These are phyloP conservation scores for Saccostrea echinata DNA, from an alignment of 1,140 invertebrate species.

Conservation along the genomic window DNA sequence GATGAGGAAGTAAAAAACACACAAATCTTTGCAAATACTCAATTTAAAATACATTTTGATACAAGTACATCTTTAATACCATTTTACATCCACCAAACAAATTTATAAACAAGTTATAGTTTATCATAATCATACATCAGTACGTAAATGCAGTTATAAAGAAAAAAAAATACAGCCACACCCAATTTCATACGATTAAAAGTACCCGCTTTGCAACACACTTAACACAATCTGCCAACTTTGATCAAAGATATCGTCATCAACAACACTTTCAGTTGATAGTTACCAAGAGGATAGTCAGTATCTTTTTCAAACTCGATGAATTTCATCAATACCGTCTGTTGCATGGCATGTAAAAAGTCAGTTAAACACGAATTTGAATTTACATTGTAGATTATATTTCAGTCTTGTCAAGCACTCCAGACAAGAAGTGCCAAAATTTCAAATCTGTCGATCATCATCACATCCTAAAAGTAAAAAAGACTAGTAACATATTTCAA, in stretches of 20 bases:
- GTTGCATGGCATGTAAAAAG: background rate
- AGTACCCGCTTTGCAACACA: background rate
- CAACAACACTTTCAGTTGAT: conserved; percentile 18
- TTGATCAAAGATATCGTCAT: conserved; percentile 18
- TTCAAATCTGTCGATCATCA: conserved; percentile 31
- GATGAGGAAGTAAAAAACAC: background rate
- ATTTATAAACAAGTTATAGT: too few relatives aligned
- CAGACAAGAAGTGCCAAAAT: conserved; percentile 9
- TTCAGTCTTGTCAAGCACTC: background rate
- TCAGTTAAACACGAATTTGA: conserved; percentile 10
- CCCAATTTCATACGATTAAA: background rate
- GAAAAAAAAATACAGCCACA: background rate
- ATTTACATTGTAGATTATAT: conserved; percentile 31
- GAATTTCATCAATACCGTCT: conserved; percentile 28
- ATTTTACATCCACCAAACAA: too few relatives aligned
- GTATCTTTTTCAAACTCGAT: conserved; percentile 32
- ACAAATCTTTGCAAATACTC: too few relatives aligned
- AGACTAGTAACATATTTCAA: conserved; percentile 21
- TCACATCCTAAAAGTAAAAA: background rate
- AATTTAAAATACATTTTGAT: too few relatives aligned
- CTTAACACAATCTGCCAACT: conserved; percentile 1
- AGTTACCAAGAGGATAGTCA: background rate
- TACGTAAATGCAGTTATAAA: background rate
- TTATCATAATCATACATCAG: background rate
- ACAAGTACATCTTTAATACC: too few relatives aligned